A percentile compares a stretch with the other conserved stretches of the same genome.
phyloP scores from a whole-genome alignment of 2,888 invertebrate species.

The Phaonia tiefii region DNA sequence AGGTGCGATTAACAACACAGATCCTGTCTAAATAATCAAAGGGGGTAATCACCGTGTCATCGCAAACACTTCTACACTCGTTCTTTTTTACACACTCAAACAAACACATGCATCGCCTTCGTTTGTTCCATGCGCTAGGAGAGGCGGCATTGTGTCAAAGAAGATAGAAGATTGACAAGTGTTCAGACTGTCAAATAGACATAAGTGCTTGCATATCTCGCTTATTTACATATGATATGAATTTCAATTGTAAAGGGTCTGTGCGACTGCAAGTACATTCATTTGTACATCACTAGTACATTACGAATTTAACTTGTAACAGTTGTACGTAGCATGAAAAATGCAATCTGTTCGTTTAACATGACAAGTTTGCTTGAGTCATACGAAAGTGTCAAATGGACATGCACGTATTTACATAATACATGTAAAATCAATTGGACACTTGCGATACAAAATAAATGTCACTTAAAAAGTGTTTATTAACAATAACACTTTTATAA shows the following conservation, averaged over 20 bases:
- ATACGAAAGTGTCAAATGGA: too few species aligned
- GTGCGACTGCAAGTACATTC: slow-evolving; percentile 44
- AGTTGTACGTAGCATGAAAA: not conserved
- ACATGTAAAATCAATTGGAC: too few species aligned
- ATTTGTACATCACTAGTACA: not conserved
- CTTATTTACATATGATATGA: slow-evolving; percentile 64
- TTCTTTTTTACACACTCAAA: not conserved
- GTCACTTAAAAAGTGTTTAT: too few species aligned
- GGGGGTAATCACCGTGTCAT: slow-evolving; percentile 30
- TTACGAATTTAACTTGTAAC: not conserved
- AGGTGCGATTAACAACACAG: slow-evolving; percentile 35
- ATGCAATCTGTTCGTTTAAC: too few species aligned
- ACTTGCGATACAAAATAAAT: too few species aligned
- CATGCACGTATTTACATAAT: too few species aligned
- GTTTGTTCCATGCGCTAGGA: not conserved
- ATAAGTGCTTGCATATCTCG: slow-evolving; percentile 3
- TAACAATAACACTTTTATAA: too few species aligned
- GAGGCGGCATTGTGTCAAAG: slow-evolving; percentile 12
- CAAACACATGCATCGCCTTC: not conserved
- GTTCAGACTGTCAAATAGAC: slow-evolving; percentile 12
- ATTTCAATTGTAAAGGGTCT: slow-evolving; percentile 53
- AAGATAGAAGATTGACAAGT: not conserved
- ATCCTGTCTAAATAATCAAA: slow-evolving; percentile 30
- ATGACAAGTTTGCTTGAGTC: too few species aligned
- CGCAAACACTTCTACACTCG: slow-evolving; percentile 14